Evolutionary conservation across 2,113 vertebrate species (phyloP), one percentile per base, ranked within the genome.

Genomic region (Sebastes schlegelii): DNA sequence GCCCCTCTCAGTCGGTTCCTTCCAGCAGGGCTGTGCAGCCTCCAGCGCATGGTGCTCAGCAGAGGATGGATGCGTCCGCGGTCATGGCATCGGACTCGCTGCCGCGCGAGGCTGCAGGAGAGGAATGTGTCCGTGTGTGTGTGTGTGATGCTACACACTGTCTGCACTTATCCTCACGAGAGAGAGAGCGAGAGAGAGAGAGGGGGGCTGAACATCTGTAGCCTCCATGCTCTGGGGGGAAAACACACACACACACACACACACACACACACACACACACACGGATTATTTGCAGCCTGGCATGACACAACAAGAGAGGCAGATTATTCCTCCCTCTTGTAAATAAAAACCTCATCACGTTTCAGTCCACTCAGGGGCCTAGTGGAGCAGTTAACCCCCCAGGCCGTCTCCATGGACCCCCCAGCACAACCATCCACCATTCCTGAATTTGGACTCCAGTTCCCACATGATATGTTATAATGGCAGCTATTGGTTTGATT

Each of bases 31-130:
- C 82, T 86, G 34, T 34, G 34, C 89, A 68, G 91, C 85, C 94
- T 95, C 92, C 73, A 91, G 94, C 84, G 83, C 95, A 55, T 80
- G 80, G 83, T 91, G 67, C 77, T 83, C 78, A 85, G 55, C 74
- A 54, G 62, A 61, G 61, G 52, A 58, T 6, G 82, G 71, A 79
- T 8, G 55, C 46, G 55, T 63, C 64, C 62, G n/a, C 79, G 19
- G 54, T 81, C 89, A 87, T 84, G 76, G 78, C 84, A 89, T 62
- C 82, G 40, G 40, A 54, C 69, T 26, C 13, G 77, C 64, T 45
- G 73, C 67, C 58, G 42, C 49, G 26, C 46, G 58, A 63, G 40
- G 66, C 73, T 63, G 77, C 64, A 14, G 54, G 74, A 83, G 65
- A 72, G 64, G 52, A 57, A 43, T 3, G 58, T 11, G 55, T 55